Evolutionary conservation across 2,113 vertebrate species (phyloP).

Genomic region (Trogon surrucura): DNA sequence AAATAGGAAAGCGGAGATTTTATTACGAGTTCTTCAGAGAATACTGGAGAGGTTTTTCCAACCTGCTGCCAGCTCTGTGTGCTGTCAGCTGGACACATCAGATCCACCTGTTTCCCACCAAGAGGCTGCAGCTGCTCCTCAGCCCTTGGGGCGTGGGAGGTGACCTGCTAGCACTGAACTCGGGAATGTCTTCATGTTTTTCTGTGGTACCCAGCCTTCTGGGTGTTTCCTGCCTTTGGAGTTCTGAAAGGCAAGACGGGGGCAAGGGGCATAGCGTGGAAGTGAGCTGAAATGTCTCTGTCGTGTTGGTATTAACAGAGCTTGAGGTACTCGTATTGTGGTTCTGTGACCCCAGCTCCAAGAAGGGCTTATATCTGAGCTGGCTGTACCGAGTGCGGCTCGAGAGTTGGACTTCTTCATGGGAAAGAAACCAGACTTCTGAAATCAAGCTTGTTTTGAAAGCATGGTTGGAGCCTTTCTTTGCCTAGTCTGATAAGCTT

Average conservation of each 20-base stretch:
- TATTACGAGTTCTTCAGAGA: background rate
- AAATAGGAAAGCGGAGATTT: background rate
- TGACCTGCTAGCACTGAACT: background rate
- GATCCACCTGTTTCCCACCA: background rate
- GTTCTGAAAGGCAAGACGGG: background rate
- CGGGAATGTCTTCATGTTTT: background rate
- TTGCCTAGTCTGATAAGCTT: background rate
- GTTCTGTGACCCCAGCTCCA: background rate
- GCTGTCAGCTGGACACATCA: background rate
- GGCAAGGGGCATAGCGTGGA: background rate
- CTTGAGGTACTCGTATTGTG: background rate
- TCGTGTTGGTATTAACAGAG: background rate
- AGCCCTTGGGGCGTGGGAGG: background rate
- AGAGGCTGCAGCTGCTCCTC: background rate
- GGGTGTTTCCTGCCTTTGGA: background rate
- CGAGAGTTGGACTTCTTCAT: background rate
- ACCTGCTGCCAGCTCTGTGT: background rate
- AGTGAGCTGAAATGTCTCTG: background rate
- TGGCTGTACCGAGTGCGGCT: background rate
- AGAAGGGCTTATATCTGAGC: background rate
- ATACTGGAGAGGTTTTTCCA: background rate
- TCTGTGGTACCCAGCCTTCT: background rate
- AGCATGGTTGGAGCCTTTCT: background rate
- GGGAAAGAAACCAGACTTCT: background rate
- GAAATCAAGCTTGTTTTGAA: background rate